Conservation (phyloP, 2,113 vertebrate genomes). For the Otolemur garnettii region DNA sequence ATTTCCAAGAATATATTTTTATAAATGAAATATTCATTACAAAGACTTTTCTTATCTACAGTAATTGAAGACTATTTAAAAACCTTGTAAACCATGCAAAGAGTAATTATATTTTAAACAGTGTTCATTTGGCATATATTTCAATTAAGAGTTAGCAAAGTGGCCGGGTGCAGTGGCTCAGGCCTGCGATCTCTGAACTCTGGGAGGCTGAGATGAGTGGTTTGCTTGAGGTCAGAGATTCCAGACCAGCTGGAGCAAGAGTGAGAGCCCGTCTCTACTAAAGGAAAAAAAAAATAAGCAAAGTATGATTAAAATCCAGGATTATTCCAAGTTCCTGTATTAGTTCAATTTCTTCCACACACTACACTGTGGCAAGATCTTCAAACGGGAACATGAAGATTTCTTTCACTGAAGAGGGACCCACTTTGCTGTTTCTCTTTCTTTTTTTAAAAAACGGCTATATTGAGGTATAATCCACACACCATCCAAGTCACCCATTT, state of each 20-base stretch:
- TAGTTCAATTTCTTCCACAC: background rate
- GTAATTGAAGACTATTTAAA: slow-evolving; percentile 27
- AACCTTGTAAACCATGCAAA: background rate
- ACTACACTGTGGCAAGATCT: background rate
- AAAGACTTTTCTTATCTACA: background rate
- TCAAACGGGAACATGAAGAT: background rate
- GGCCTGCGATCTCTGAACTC: too few species aligned
- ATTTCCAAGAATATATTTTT: background rate
- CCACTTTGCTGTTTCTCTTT: background rate
- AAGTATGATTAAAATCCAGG: background rate
- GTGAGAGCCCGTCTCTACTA: too few species aligned
- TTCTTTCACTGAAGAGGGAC: background rate
- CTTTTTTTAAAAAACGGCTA: background rate
- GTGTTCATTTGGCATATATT: background rate
- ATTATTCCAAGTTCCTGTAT: background rate
- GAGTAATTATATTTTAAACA: background rate
- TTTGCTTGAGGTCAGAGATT: too few species aligned
- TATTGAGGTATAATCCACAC: background rate
- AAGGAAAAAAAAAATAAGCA: too few species aligned
- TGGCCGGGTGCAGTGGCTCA: background rate
- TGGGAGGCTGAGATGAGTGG: too few species aligned
- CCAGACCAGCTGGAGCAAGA: too few species aligned
- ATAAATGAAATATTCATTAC: slow-evolving; percentile 8
- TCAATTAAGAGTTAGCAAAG: slow-evolving; percentile 2
- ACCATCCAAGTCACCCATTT: background rate